Base-by-base conservation (phyloP, 2,888 invertebrate species). In the Napeogenes sylphis region DNA sequence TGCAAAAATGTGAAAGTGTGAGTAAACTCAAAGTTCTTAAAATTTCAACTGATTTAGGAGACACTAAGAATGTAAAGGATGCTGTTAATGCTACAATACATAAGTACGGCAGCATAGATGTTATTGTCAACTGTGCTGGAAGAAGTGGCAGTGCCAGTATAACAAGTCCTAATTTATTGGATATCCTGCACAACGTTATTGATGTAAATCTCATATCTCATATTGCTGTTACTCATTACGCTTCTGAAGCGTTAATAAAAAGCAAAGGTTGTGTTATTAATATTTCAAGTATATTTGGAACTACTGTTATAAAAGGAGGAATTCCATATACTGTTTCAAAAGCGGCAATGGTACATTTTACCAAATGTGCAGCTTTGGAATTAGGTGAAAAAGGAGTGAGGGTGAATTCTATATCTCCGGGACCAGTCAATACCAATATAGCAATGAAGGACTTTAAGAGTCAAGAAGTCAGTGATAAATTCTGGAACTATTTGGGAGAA, bases 81-180 rank as follows among this genome's bases (percentile, higher is more conserved):
- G 58, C 62, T 10, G 47, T 62, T 4, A 42, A 35, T 14, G 35
- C 14, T 14, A 62, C 54, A 4, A 10, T 55, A 4, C 2, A 55
- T 30, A 38, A 32, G 32, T 58, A 45, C 32, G 55, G 58, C 0
- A 55, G n/a, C 35, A 58, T 62, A 12, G 58, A 62, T 10, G 42
- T 58, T 2, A 10, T 62, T 6, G 12, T 58, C 21, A 62, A 62
- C 8, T 58, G 58, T 55, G 58, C 58, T 2, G 58, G 58, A 35
- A 35, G 4, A 35, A 5, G 4, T 35, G 21, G 21, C 21, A 21
- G 21, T 21, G 21, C 21, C 21, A 30, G 30, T 12, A 51, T 51
- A 51, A 51, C 8, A 30, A 10, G 30, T 30, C 30, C 8, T 30
- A 30, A 51, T 51, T 30, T 51, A 51, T 51, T 51, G 12, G 4